phyloP scores from a whole-genome alignment of 2,797 vertebrate genomes.

The Typhlichthys subterraneus region DNA sequence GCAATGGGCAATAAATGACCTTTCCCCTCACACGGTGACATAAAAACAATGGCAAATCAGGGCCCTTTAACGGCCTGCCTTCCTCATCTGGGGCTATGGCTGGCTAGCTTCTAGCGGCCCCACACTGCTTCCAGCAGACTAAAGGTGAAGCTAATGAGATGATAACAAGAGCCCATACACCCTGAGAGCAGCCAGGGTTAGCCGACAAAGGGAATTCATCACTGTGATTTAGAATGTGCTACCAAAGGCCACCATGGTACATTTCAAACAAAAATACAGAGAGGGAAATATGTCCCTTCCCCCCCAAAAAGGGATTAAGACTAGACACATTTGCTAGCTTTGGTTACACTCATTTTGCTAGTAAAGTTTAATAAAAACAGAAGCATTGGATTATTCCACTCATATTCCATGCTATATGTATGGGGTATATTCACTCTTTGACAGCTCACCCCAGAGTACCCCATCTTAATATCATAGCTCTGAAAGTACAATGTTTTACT shows the following conservation, averaged over 20 bases:
- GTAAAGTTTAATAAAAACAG: too few relatives aligned
- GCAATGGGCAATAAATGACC: constrained; percentile 56
- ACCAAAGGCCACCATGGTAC: constrained; percentile 52
- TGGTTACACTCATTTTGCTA: too few relatives aligned
- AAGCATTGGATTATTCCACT: too few relatives aligned
- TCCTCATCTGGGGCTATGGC: constrained; percentile 41
- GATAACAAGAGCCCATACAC: constrained; percentile 57
- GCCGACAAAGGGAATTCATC: constrained; percentile 54
- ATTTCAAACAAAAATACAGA: constrained; percentile 13
- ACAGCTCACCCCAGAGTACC: too few relatives aligned
- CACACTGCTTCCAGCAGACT: constrained; percentile 46
- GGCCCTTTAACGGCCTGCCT: constrained; percentile 52
- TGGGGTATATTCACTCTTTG: too few relatives aligned
- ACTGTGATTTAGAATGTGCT: constrained; percentile 60
- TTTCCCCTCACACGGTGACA: constrained; percentile 47
- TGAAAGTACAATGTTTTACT: too few relatives aligned
- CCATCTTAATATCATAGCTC: too few relatives aligned
- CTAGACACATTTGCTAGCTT: too few relatives aligned
- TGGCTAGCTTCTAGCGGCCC: constrained; percentile 43
- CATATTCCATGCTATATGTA: too few relatives aligned
- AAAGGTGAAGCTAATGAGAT: constrained; percentile 59
- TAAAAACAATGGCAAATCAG: constrained; percentile 63
- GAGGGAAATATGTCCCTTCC: too few relatives aligned
- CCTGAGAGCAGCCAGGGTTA: constrained; percentile 35
- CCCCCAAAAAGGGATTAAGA: too few relatives aligned